A percentile compares a stretch with the other conserved stretches of the same genome.
phyloP scores from a whole-genome alignment of 2,888 invertebrate species.

The Drosophila niveifrons region DNA sequence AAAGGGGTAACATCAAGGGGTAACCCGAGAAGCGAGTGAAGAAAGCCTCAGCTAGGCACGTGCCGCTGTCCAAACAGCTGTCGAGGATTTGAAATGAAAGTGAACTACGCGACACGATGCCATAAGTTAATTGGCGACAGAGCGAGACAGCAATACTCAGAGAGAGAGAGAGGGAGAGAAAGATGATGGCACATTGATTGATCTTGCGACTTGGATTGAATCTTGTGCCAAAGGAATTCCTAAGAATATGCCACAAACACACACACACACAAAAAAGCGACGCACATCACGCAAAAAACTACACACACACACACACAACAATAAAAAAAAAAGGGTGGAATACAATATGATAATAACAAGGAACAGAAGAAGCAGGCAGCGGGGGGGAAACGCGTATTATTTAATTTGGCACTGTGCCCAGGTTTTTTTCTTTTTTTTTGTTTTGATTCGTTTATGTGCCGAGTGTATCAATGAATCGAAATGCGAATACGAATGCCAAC shows the following conservation, averaged over 20 bases:
- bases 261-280: conserved; percentile 60
- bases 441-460: conserved; percentile 19
- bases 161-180: background rate
- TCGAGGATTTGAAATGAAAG: conserved; percentile 57
- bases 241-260: conserved; percentile 64
- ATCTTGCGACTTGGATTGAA: conserved; percentile 71
- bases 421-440: conserved; percentile 12
- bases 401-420: conserved; percentile 75
- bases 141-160: background rate
- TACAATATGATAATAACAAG: conserved; percentile 78
- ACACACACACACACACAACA: conserved; percentile 56
- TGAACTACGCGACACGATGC: conserved; percentile 47
- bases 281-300: conserved; percentile 67
- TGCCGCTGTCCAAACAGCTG: conserved; percentile 63
- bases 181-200: conserved; percentile 68
- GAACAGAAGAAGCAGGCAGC: conserved; percentile 44
- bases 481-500: conserved; percentile 44
- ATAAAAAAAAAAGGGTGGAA: conserved; percentile 75
- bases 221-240: conserved; percentile 70
- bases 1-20: conserved; percentile 54
- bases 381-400: conserved; percentile 71
- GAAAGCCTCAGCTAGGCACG: conserved; percentile 69
- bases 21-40: conserved; percentile 66
- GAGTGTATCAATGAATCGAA: conserved; percentile 77
- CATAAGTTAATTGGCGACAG: conserved; percentile 28